These are phyloP conservation scores for Melieria omissa DNA, from an alignment of 2,888 invertebrate species.

Conservation along the genomic window DNA sequence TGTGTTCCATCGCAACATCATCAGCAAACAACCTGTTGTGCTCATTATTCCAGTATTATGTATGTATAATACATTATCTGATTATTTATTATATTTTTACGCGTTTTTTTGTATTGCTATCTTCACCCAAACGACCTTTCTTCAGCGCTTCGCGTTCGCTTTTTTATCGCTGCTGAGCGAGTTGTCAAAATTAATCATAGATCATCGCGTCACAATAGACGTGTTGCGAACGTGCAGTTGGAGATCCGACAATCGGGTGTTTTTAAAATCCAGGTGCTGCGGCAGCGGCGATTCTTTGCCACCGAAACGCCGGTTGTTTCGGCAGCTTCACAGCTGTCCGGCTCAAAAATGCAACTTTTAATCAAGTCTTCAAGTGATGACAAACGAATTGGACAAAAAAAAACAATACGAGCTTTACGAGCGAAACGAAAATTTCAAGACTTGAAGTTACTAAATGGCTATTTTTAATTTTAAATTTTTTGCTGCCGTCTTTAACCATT, in stretches of 20 bases:
- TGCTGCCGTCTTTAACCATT: too few species aligned
- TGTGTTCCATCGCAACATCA: slow-evolving; percentile 47
- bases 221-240: neutral
- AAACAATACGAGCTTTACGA: too few species aligned
- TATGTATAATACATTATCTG: slow-evolving; percentile 35
- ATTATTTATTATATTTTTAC: slow-evolving; percentile 23
- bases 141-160: slow-evolving; percentile 24
- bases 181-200: slow-evolving; percentile 46
- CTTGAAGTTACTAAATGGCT: too few species aligned
- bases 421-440: too few species aligned
- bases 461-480: too few species aligned
- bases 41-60: slow-evolving; percentile 38
- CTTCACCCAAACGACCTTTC: slow-evolving; percentile 21
- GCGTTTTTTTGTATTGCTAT: neutral
- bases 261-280: too few species aligned
- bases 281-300: too few species aligned
- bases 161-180: slow-evolving; percentile 30
- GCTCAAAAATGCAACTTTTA: too few species aligned
- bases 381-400: too few species aligned
- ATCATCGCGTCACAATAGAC: slow-evolving; percentile 36
- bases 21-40: slow-evolving; percentile 51
- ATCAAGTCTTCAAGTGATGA: too few species aligned
- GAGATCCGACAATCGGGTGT: neutral
- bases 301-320: too few species aligned
- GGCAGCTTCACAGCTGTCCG: too few species aligned